phyloP scores from a whole-genome alignment of 2,888 invertebrate species.

The Ormyrus pomaceus region DNA sequence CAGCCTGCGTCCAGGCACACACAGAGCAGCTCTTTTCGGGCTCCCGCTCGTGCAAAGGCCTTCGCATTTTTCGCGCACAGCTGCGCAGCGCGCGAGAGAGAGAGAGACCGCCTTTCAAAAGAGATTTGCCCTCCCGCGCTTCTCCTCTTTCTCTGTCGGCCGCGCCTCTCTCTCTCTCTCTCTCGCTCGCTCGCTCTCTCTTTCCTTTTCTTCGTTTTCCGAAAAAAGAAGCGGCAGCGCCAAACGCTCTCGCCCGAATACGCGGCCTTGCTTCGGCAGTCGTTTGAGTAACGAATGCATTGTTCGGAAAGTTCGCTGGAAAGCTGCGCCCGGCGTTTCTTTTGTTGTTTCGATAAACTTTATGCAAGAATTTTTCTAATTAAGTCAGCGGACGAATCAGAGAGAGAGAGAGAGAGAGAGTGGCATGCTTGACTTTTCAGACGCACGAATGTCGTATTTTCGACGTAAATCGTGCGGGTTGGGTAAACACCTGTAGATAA shows the following conservation, averaged over 20 bases:
- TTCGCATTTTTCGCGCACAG: conserved; percentile 45
- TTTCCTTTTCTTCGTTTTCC: background rate
- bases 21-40: background rate
- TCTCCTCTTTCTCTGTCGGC: background rate
- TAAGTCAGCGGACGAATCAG: too few relatives aligned
- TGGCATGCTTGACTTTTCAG: too few relatives aligned
- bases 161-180: background rate
- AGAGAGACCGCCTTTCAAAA: conserved; percentile 11
- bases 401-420: too few relatives aligned
- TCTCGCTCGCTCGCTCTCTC: background rate
- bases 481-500: too few relatives aligned
- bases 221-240: background rate
- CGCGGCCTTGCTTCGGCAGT: background rate
- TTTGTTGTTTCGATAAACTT: too few relatives aligned
- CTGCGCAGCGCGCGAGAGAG: conserved; percentile 25
- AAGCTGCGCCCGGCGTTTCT: background rate
- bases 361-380: too few relatives aligned
- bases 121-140: conserved; percentile 7
- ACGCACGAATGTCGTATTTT: too few relatives aligned
- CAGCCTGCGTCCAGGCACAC: background rate
- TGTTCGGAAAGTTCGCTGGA: too few relatives aligned
- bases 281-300: too few relatives aligned
- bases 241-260: background rate
- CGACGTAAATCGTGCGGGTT: too few relatives aligned
- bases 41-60: background rate